phyloP scores from a whole-genome alignment of 2,888 invertebrate genomes.

The Aplocera efformata region DNA sequence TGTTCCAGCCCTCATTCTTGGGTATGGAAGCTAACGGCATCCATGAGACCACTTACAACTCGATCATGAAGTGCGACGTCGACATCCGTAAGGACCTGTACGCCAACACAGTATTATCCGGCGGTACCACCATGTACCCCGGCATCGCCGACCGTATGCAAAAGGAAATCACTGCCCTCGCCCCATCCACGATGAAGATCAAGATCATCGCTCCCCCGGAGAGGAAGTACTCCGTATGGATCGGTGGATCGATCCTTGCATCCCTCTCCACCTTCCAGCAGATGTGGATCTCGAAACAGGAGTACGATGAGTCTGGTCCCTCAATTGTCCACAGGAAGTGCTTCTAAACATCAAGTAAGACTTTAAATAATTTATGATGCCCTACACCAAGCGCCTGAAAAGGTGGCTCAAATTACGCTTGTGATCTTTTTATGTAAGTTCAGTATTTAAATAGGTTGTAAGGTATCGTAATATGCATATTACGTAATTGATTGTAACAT shows the following conservation, averaged over 20 bases:
- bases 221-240: constrained; percentile 98
- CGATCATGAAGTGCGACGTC: constrained; percentile 99
- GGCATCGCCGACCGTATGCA: constrained; percentile 97
- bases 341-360: constrained; percentile 70
- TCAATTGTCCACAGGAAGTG: constrained; percentile 98
- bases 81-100: constrained; percentile 98
- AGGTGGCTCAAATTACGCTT: constrained; percentile 77
- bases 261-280: constrained; percentile 96
- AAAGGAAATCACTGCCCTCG: constrained; percentile 95
- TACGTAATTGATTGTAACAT: constrained; percentile 64
- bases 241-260: constrained; percentile 95
- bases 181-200: constrained; percentile 96
- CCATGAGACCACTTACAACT: constrained; percentile 96
- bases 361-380: constrained; percentile 72
- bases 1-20: constrained; percentile 97
- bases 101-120: constrained; percentile 96
- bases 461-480: constrained; percentile 80
- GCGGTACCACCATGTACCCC: constrained; percentile 97
- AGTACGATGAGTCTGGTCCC: constrained; percentile 98
- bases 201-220: constrained; percentile 97
- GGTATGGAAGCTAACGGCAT: constrained; percentile 94
- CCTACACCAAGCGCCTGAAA: constrained; percentile 67
- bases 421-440: constrained; percentile 75
- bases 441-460: constrained; percentile 78
- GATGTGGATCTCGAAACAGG: constrained; percentile 99